Evolutionary conservation across 2,888 invertebrate genomes (phyloP), one percentile per base, ranked within the genome.

Genomic region (Sarcophaga carnaria): DNA sequence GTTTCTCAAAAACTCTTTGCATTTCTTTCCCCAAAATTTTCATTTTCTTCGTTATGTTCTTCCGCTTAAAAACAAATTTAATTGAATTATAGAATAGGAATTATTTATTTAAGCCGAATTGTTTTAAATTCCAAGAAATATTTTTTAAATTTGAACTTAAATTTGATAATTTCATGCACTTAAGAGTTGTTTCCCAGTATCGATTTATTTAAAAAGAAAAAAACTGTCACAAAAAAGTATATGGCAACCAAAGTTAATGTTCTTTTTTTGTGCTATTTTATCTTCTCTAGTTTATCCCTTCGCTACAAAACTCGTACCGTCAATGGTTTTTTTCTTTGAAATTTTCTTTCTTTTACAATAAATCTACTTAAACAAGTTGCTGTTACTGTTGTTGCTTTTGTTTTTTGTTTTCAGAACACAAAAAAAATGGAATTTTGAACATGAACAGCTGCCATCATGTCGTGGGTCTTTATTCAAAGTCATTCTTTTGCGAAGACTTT

Each of bases 401-500:
- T 54, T 49, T 49, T 49, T 49, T 54, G 54, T 17, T 54, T 54
- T 54, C 54, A 14, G 37, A 37, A 37, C 0, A 37, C 0, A 37
- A 37, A 54, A 54, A 54, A 17, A 14, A 72, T 10, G 11, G n/a
- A 76, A 75, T 66, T 76, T 76, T 63, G 54, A 54, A 54, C 62
- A 86, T 79, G 79, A 86, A 86, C 82, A 82, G 86, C 86, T 86
- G 86, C 82, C 75, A 79, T 76, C 79, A 82, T 86, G 82, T 82
- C 82, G 82, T 71, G 64, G 70, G 62, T 86, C 66, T 79, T 86
- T 82, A 82, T 86, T 86, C 85, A 82, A 86, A 86, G 81, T 85
- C 81, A 82, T 85, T 82, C 64, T 76, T 75, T 27, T 37, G 49
- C 54, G 17, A 74, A 72, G 27, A 27, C 59, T 22, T 75, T 64